Conservation (phyloP, 2,797 vertebrate species). For the Psittacula derbiana region DNA sequence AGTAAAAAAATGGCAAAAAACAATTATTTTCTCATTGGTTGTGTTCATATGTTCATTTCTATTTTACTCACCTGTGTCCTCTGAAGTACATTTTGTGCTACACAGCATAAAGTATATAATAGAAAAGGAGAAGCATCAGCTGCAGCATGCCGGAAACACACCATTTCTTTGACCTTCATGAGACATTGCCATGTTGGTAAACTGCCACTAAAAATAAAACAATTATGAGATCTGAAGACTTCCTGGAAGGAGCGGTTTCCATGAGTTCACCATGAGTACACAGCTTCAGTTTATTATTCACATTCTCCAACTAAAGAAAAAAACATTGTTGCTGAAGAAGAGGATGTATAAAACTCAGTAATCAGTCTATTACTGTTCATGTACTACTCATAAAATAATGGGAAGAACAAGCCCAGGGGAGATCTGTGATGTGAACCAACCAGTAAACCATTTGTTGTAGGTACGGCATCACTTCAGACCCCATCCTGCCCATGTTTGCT, state of each 20-base stretch:
- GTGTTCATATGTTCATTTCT: not conserved
- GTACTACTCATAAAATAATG: not conserved
- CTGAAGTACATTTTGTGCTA: constrained; percentile 1
- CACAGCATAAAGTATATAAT: not conserved
- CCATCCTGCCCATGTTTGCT: not conserved
- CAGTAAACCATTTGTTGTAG: not conserved
- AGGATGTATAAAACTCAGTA: not conserved
- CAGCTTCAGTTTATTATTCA: not conserved
- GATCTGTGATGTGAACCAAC: not conserved
- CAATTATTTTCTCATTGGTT: constrained; percentile 5
- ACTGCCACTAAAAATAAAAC: not conserved
- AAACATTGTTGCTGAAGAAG: not conserved
- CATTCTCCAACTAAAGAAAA: not conserved
- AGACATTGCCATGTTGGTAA: not conserved
- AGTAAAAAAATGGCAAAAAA: not conserved
- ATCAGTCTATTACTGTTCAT: not conserved
- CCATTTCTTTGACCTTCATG: not conserved
- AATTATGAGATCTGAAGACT: not conserved
- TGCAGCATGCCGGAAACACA: not conserved
- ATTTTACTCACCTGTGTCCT: not conserved
- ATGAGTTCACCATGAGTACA: not conserved
- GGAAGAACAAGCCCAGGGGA: not conserved
- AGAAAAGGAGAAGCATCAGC: not conserved
- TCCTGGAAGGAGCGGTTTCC: not conserved
- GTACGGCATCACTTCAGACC: not conserved